Conservation (phyloP, 2,113 vertebrate species). For the Butorides virescens region DNA sequence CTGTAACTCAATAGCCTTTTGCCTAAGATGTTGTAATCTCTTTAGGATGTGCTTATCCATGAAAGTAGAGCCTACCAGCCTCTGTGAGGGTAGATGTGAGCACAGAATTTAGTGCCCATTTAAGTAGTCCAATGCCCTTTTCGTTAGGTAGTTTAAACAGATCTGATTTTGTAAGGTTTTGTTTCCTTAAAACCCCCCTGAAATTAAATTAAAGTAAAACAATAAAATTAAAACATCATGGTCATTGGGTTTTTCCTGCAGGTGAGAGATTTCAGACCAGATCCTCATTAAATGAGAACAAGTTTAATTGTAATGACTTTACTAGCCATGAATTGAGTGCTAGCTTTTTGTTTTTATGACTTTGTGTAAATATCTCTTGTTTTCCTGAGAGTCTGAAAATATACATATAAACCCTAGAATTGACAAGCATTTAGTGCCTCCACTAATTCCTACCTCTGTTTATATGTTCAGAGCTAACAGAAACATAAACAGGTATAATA, state of each 20-base stretch:
- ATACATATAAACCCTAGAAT: neutral
- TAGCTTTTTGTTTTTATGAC: neutral
- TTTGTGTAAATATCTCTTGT: neutral
- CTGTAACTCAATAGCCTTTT: constrained; percentile 56
- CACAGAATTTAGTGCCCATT: neutral
- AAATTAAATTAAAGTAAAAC: neutral
- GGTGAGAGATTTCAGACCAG: neutral
- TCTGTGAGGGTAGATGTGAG: neutral
- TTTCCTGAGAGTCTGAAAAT: neutral
- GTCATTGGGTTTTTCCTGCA: neutral
- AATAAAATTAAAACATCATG: neutral
- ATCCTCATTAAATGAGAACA: neutral
- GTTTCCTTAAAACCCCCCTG: neutral
- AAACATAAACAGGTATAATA: neutral
- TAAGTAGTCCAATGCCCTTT: neutral
- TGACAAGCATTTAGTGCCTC: neutral
- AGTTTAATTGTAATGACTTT: neutral
- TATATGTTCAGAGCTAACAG: neutral
- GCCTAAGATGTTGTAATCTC: constrained; percentile 59
- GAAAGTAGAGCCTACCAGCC: constrained; percentile 39
- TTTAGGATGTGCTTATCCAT: constrained; percentile 66
- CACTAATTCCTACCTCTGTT: neutral
- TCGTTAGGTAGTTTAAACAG: neutral
- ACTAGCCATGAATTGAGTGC: neutral
- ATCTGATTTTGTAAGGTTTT: neutral